Evolutionary conservation across 2,113 vertebrate species (phyloP).

Genomic region (Diphyllodes magnificus): DNA sequence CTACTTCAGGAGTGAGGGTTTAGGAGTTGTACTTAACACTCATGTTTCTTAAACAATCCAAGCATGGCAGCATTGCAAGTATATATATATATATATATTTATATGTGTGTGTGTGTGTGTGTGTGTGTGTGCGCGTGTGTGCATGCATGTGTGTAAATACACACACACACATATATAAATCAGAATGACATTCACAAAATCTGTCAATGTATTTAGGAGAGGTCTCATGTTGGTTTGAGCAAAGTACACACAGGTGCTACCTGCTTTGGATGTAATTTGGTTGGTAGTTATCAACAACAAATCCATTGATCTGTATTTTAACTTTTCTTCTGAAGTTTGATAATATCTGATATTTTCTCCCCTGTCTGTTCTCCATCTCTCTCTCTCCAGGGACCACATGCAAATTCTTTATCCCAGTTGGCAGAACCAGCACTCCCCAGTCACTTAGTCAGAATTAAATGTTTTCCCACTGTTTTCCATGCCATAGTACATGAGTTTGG

Average conservation of each 20-base stretch:
- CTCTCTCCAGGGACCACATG: neutral
- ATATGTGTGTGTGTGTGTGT: no score
- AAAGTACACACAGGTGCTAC: neutral
- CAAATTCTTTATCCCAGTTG: neutral
- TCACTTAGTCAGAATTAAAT: neutral
- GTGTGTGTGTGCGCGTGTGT: no score
- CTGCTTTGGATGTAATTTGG: neutral
- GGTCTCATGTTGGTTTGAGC: neutral
- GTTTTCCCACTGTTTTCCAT: neutral
- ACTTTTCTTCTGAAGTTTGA: neutral
- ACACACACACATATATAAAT: neutral
- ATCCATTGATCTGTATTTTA: neutral
- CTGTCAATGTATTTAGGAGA: neutral
- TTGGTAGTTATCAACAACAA: neutral
- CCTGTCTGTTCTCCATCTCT: neutral
- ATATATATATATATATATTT: neutral
- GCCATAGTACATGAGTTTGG: neutral
- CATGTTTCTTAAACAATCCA: neutral
- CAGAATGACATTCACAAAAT: neutral
- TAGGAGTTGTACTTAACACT: neutral
- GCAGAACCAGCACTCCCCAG: neutral
- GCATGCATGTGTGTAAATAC: no score
- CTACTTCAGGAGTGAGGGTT: neutral
- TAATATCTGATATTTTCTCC: neutral
- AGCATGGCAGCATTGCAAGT: neutral